Evolutionary conservation across 2,113 vertebrate species (phyloP), one percentile per base, ranked within the genome.

Genomic region (Percopsis transmontana): DNA sequence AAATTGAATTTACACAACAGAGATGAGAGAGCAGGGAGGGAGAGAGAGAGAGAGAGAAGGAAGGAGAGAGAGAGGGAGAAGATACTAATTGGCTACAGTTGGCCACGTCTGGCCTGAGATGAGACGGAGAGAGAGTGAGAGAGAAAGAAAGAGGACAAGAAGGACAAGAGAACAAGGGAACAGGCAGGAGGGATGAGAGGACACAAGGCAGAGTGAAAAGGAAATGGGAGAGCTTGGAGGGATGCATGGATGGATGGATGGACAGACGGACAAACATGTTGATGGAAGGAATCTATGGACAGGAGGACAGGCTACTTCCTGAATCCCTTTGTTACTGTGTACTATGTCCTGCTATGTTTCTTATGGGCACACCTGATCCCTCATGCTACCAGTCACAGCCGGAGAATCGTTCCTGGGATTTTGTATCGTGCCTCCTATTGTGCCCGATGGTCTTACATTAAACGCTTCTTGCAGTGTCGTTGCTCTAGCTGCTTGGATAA

Each of bases 1-100:
- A 91, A 91, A 90, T 89, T 86, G 85, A 88, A 91, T 91, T 91
- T 91, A 90, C 87, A 91, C 88, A 89, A 86, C 86, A 89, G 90
- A 92, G 80, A 87, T 76, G 82, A 83, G 47, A 20, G 47, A 50
- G 27, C 2, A 11, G n/a, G 19, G 48, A 82, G 74, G 90, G 75
- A 78, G 67, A 73, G 70, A 77, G 77, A 82, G 47, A 41, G 69
- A 71, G 62, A 81, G 76, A 52, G 66, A 77, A 60, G 74, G 77
- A 80, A 65, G 19, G 24, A 19, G 33, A 54, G 19, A 47, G 40
- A 52, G 47, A 54, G 48, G 3, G n/a, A 55, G 20, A 89, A 88
- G 84, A 85, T 87, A 80, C 81, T 91, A 91, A 91, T 91, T 89
- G 86, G 84, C 89, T 90, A 79, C 91, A 93, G 91, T 92, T 90